Evolutionary conservation across 2,888 invertebrate genomes (phyloP).

Genomic region (Sinelater perroti): DNA sequence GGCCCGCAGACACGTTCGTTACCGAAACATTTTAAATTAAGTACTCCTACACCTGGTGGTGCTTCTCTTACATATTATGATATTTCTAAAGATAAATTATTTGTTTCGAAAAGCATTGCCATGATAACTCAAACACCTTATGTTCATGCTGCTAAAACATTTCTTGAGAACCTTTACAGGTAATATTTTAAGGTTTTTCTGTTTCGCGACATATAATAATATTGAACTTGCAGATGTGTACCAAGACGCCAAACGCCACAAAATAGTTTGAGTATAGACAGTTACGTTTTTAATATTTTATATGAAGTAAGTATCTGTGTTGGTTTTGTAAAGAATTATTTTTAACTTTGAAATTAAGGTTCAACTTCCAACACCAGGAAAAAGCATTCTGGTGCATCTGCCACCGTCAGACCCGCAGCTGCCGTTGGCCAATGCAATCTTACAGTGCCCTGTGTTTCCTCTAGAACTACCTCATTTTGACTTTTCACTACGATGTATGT

Average conservation of each 20-base stretch:
- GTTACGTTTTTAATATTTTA: slow-evolving; percentile 93
- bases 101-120: slow-evolving; percentile 94
- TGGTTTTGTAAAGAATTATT: neutral
- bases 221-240: slow-evolving; percentile 68
- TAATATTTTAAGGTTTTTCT: slow-evolving; percentile 55
- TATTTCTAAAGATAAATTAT: slow-evolving; percentile 91
- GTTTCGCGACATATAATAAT: neutral
- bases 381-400: slow-evolving; percentile 81
- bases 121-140: slow-evolving; percentile 92
- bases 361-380: slow-evolving; percentile 83
- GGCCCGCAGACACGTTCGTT: slow-evolving; percentile 82
- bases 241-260: slow-evolving; percentile 78
- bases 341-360: slow-evolving; percentile 43
- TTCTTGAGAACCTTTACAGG: slow-evolving; percentile 89
- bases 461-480: slow-evolving; percentile 94
- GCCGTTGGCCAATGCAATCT: slow-evolving; percentile 71
- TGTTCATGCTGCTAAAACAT: slow-evolving; percentile 84
- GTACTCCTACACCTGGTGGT: slow-evolving; percentile 51
- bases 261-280: slow-evolving; percentile 80
- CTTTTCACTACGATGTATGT: slow-evolving; percentile 88
- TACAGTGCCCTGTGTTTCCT: slow-evolving; percentile 79
- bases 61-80: slow-evolving; percentile 87
- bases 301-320: slow-evolving; percentile 86
- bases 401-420: slow-evolving; percentile 76
- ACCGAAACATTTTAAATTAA: slow-evolving; percentile 88